Conservation (phyloP, 2,888 invertebrate genomes). For the Drosophila anceps region DNA sequence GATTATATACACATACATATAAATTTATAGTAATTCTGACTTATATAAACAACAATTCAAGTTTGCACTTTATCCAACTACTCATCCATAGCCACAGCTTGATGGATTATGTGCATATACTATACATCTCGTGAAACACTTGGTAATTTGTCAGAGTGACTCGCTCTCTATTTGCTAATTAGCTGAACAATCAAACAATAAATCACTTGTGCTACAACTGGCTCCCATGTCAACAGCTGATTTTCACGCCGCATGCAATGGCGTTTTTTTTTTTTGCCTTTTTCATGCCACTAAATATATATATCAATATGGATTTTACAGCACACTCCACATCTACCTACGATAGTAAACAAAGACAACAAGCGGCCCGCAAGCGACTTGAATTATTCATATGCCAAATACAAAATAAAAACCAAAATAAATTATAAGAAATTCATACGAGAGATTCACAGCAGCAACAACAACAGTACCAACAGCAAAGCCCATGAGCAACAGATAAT, state of each 20-base stretch:
- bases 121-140: background rate
- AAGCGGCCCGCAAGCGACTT: slow-evolving; percentile 37
- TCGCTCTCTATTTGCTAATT: slow-evolving; percentile 69
- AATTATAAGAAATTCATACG: slow-evolving; percentile 71
- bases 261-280: slow-evolving; percentile 1
- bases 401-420: slow-evolving; percentile 75
- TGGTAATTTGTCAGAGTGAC: slow-evolving; percentile 51
- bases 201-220: slow-evolving; percentile 51
- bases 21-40: background rate
- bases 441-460: slow-evolving; percentile 29
- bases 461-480: slow-evolving; percentile 8
- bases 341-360: slow-evolving; percentile 33
- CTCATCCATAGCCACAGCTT: background rate
- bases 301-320: slow-evolving; percentile 71
- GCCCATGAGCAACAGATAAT: slow-evolving; percentile 54
- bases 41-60: slow-evolving; percentile 3
- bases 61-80: slow-evolving; percentile 20
- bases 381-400: slow-evolving; percentile 74
- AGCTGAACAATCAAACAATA: slow-evolving; percentile 71
- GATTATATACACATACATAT: background rate
- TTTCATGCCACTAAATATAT: slow-evolving; percentile 52
- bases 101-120: slow-evolving; percentile 15
- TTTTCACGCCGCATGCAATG: slow-evolving; percentile 56
- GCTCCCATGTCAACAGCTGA: slow-evolving; percentile 65
- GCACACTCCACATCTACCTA: slow-evolving; percentile 17